Percentiles rank a stretch among this genome's conserved stretches.
Conservation (phyloP, 2,113 vertebrate species). For the Sinocyclocheilus anophthalmus region DNA sequence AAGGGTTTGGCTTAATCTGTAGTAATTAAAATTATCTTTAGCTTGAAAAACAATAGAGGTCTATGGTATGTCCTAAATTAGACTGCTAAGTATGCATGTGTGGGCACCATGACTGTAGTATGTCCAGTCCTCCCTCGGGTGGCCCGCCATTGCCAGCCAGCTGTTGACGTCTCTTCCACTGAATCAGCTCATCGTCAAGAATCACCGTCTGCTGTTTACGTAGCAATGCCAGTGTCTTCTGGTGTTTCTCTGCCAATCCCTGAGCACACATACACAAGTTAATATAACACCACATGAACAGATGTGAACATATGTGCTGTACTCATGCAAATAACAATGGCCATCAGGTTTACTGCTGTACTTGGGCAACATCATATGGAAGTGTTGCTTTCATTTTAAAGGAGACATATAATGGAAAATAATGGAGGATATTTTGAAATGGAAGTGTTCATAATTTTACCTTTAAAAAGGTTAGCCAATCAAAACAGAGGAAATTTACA, state of each 20-base stretch:
- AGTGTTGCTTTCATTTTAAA: background rate
- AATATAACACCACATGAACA: constrained; percentile 25
- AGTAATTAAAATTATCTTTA: background rate
- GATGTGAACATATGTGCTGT: constrained; percentile 4
- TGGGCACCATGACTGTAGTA: constrained; percentile 89
- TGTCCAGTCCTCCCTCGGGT: constrained; percentile 90
- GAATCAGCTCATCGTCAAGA: constrained; percentile 94
- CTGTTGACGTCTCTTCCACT: constrained; percentile 97
- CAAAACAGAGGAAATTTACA: background rate
- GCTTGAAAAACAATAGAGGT: background rate
- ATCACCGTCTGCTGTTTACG: constrained; percentile 96
- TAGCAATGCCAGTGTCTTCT: constrained; percentile 93
- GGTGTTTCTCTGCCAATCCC: constrained; percentile 94
- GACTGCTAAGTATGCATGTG: background rate
- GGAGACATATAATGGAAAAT: background rate
- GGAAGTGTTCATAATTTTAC: background rate
- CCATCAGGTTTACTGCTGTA: background rate
- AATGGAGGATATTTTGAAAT: background rate
- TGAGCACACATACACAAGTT: constrained; percentile 57
- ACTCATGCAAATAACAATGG: background rate
- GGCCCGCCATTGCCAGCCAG: constrained; percentile 94
- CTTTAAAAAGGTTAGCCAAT: background rate
- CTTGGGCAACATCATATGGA: background rate
- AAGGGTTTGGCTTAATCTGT: background rate
- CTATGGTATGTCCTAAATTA: background rate